A percentile compares a stretch with the other conserved stretches of the same genome.
Evolutionary conservation across 2,113 vertebrate species (phyloP).

Genomic region (Mastomys natalensis): DNA sequence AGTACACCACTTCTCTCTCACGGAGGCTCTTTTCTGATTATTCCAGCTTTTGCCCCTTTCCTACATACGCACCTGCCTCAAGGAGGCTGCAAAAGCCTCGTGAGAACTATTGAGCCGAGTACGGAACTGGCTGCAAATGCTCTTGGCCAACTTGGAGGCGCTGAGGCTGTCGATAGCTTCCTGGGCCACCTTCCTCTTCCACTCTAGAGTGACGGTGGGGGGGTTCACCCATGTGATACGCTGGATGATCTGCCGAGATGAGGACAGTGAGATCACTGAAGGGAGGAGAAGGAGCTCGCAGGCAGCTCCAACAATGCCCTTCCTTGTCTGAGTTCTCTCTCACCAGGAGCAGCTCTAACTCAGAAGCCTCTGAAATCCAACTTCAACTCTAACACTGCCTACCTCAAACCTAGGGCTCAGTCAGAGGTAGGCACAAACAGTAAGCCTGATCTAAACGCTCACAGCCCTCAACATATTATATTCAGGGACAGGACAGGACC

Average conservation of each 20-base stretch:
- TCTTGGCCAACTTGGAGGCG: conserved; percentile 96
- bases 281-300: neutral
- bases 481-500: neutral
- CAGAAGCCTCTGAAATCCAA: neutral
- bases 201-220: conserved; percentile 94
- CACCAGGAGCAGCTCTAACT: neutral
- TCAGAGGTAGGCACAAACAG: neutral
- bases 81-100: conserved; percentile 96
- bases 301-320: neutral
- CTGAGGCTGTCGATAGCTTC: conserved; percentile 99
- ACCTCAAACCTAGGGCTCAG: neutral
- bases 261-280: neutral
- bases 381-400: neutral
- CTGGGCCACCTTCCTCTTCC: conserved; percentile 98
- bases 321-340: neutral
- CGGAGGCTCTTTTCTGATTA: neutral
- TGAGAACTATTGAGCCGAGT: conserved; percentile 97
- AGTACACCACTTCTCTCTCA: neutral
- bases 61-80: conserved; percentile 91
- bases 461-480: neutral
- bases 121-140: conserved; percentile 98
- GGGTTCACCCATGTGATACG: conserved; percentile 96
- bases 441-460: neutral
- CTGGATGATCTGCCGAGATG: conserved; percentile 93
- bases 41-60: neutral